phyloP scores from a whole-genome alignment of 2,113 vertebrate genomes.

The Empidonax alnorum region DNA sequence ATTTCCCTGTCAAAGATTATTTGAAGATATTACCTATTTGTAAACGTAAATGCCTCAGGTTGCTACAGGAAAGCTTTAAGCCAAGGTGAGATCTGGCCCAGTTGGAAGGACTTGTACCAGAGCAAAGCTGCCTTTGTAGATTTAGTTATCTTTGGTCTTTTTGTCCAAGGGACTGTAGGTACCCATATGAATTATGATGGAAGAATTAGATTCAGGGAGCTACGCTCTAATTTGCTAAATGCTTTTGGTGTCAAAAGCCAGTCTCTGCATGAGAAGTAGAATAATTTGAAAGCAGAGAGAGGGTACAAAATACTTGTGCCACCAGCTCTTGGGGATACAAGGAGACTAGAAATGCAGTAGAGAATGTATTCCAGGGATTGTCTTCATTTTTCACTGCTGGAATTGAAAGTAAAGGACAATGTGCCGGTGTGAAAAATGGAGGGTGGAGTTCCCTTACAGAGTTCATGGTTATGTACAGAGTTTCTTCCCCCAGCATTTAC shows the following conservation, averaged over 20 bases:
- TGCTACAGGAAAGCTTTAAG: neutral
- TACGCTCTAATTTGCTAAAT: slow-evolving; percentile 11
- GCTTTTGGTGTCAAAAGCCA: slow-evolving; percentile 30
- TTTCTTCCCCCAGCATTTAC: neutral
- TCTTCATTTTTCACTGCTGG: neutral
- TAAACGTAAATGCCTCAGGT: neutral
- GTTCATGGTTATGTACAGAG: neutral
- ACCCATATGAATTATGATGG: neutral
- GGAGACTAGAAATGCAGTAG: neutral
- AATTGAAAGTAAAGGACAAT: neutral
- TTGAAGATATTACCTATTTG: neutral
- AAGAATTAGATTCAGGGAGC: neutral
- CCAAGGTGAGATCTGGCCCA: neutral
- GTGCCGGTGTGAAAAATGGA: neutral
- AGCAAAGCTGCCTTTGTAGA: neutral
- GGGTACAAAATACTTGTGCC: neutral
- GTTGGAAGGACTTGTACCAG: neutral
- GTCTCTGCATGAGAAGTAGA: neutral
- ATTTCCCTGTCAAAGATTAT: neutral
- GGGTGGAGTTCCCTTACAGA: neutral
- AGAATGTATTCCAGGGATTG: neutral
- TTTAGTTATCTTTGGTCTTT: neutral
- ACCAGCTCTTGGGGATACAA: neutral
- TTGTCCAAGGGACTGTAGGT: neutral
- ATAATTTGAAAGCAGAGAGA: slow-evolving; percentile 1